phyloP scores from a whole-genome alignment of 2,113 vertebrate genomes.

The Galemys pyrenaicus region DNA sequence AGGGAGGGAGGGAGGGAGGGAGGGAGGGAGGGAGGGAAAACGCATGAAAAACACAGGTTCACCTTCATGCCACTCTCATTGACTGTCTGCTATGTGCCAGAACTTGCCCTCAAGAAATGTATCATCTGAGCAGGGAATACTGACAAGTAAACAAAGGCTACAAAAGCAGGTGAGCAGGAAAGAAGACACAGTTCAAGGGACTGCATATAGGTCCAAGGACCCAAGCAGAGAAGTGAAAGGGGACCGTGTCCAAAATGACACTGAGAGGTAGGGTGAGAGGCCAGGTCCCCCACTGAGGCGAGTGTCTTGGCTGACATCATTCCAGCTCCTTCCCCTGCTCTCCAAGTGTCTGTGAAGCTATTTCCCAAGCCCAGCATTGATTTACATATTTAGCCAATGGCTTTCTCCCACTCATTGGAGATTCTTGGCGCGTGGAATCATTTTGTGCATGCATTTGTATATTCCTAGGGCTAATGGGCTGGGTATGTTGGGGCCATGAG shows the following conservation, averaged over 20 bases:
- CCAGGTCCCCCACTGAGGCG: background rate
- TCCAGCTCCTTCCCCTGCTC: background rate
- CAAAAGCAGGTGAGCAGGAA: background rate
- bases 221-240: background rate
- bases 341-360: background rate
- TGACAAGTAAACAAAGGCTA: background rate
- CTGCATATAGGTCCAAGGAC: background rate
- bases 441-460: background rate
- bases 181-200: background rate
- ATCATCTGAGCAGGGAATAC: background rate
- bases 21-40: background rate
- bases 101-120: background rate
- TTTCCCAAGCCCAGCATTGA: background rate
- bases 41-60: background rate
- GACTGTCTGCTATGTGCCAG: rapidly evolving
- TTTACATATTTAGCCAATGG: background rate
- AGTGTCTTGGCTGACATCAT: rapidly evolving
- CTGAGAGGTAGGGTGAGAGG: background rate
- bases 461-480: background rate
- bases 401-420: background rate
- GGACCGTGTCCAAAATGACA: background rate
- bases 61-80: background rate
- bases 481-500: no score
- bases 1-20: background rate
- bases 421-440: background rate